Evolutionary conservation across 2,113 vertebrate genomes (phyloP), one percentile per base, ranked within the genome.

Genomic region (Phrynocephalus versicolor): DNA sequence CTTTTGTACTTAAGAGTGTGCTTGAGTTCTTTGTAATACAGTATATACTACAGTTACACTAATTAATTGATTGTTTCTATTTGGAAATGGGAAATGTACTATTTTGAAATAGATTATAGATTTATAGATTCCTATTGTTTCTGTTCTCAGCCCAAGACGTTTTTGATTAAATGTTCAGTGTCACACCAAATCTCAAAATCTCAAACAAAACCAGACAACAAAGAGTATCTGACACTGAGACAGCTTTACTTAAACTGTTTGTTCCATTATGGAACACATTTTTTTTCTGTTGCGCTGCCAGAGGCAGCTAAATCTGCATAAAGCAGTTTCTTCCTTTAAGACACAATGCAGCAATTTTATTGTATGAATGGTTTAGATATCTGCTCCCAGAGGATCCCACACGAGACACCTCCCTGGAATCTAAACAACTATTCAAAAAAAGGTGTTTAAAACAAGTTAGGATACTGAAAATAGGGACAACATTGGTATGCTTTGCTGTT

Each of bases 151-250:
- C 91, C 91, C 88, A 92, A 85, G 92, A 39, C 10, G 60, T 88
- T 90, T 89, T 94, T 79, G 51, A 81, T 74, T 84, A 87, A 81
- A 76, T 14, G 12, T 65, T 76, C 78, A 90, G 88, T 84, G 83
- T 91, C 86, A 90, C 77, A 82, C 45, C 51, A 58, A 72, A 84
- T 80, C 65, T 45, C 71, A 87, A 91, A 88, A 88, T 88, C 64
- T 4, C 78, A 83, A 77, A 18, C 16, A 77, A 8, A 51, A 23
- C n/a, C 16, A n/a, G 65, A 76, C 5, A 27, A 83, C 16, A 75
- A 64, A 85, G n/a, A n/a, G 82, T 88, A 92, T 75, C 90, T 89
- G 94, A 90, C 89, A 90, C 91, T 35, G 92, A 96, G 94, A 94
- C 91, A 95, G 70, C 85, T 92, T 93, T 86, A 81, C n/a, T 79